These are phyloP conservation scores for Sogatella furcifera DNA, from an alignment of 1,140 invertebrate genomes.

Conservation along the genomic window DNA sequence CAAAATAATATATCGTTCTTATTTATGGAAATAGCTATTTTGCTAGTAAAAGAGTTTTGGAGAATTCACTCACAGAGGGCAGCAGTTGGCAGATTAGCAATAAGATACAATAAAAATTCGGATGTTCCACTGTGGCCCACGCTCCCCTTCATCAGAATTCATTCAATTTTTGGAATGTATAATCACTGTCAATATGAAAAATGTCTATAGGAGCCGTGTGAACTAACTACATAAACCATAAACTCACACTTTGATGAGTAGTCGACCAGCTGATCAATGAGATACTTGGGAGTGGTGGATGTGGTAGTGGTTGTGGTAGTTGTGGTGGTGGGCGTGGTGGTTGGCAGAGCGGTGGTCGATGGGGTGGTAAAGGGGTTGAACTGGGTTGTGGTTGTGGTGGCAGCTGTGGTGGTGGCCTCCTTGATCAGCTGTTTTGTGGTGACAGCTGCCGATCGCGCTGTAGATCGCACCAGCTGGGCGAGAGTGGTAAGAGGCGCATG, in stretches of 20 bases:
- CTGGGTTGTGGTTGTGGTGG: conserved; percentile 13
- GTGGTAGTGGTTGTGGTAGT: conserved; percentile 33
- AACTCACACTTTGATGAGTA: neutral
- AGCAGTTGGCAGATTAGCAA: too few species aligned
- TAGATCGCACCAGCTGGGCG: conserved; percentile 23
- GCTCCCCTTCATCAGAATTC: too few species aligned
- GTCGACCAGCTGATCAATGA: conserved; percentile 35
- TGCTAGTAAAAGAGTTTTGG: too few species aligned
- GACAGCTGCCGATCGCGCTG: conserved; percentile 31
- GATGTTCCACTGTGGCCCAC: too few species aligned
- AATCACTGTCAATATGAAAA: too few species aligned
- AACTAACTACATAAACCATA: neutral
- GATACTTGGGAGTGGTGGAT: conserved; percentile 31
- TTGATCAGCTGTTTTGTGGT: conserved; percentile 11
- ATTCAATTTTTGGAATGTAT: too few species aligned
- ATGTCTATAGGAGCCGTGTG: too few species aligned
- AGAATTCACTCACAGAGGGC: too few species aligned
- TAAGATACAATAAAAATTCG: too few species aligned
- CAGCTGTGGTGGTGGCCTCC: conserved; percentile 11
- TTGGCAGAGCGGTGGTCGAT: conserved; percentile 19
- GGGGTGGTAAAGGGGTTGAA: neutral
- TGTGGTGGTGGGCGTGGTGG: conserved; percentile 29
- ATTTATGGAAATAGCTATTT: too few species aligned
- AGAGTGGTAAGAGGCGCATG: conserved; percentile 39
- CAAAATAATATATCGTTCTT: too few species aligned